These are phyloP conservation scores for Sarcophaga subvicina DNA, from an alignment of 2,888 invertebrate genomes.

Conservation along the genomic window DNA sequence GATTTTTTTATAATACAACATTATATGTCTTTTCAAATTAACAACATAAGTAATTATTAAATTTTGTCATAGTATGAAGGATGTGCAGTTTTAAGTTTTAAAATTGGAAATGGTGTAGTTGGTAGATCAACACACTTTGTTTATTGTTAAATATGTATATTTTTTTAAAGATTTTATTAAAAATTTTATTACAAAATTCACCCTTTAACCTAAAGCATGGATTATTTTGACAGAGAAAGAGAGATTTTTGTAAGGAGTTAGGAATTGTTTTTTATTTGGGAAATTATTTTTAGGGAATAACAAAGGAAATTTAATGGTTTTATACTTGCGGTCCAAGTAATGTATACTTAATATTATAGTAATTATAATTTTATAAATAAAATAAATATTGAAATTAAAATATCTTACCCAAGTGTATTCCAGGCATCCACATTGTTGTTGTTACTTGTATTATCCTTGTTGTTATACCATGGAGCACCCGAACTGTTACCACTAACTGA, in stretches of 20 bases:
- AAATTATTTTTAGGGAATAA: conserved; percentile 50
- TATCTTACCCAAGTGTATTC: conserved; percentile 81
- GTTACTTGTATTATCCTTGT: conserved; percentile 60
- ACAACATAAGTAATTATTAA: background rate
- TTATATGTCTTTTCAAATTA: background rate
- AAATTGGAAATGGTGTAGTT: conserved; percentile 50
- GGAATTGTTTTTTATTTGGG: background rate
- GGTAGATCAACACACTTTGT: conserved; percentile 41
- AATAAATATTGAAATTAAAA: conserved; percentile 26
- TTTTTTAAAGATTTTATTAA: conserved; percentile 17
- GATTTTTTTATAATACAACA: too few species aligned
- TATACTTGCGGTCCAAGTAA: conserved; percentile 33
- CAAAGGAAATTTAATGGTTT: conserved; percentile 36
- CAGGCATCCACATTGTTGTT: conserved; percentile 76
- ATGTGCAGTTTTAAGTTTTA: background rate
- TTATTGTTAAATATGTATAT: conserved; percentile 34
- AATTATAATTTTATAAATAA: background rate
- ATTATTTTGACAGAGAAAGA: conserved; percentile 48
- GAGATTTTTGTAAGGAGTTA: conserved; percentile 71
- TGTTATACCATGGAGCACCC: conserved; percentile 68
- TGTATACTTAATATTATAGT: conserved; percentile 35
- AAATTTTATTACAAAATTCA: conserved; percentile 80
- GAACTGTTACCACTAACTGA: conserved; percentile 58
- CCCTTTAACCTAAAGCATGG: conserved; percentile 80
- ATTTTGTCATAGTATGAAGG: background rate